A percentile compares a stretch with the other conserved stretches of the same genome.
Evolutionary conservation across 2,113 vertebrate genomes (phyloP).

Genomic region (Lepisosteus osseus): DNA sequence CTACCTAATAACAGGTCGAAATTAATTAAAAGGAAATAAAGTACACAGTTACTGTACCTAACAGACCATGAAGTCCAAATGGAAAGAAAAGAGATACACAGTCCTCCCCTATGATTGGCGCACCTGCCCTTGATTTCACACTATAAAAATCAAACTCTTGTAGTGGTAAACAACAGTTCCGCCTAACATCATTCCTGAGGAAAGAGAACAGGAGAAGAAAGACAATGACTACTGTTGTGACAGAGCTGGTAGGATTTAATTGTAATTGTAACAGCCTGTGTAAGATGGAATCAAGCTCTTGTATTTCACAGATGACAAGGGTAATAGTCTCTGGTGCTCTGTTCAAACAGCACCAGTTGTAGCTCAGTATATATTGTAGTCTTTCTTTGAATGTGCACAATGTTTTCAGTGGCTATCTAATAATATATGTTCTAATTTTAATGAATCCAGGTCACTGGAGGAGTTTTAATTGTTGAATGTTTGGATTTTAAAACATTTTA

Average conservation of each 20-base stretch:
- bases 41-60: neutral
- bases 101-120: neutral
- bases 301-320: too few relatives aligned
- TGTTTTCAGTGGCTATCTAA: too few relatives aligned
- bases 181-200: slow-evolving; percentile 19
- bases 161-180: neutral
- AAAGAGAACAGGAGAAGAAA: neutral
- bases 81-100: neutral
- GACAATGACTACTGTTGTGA: slow-evolving; percentile 31
- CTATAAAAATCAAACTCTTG: neutral
- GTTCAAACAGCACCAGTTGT: too few relatives aligned
- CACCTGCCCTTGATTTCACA: neutral
- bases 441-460: too few relatives aligned
- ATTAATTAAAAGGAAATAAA: slow-evolving; percentile 13
- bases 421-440: too few relatives aligned
- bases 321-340: too few relatives aligned
- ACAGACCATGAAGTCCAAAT: neutral
- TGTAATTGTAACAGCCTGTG: neutral
- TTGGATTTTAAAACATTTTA: too few relatives aligned
- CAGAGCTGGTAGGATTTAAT: slow-evolving; percentile 32
- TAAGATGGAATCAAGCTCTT: too few relatives aligned
- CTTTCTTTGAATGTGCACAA: too few relatives aligned
- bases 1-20: neutral
- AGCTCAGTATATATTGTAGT: too few relatives aligned
- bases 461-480: too few relatives aligned